Conservation (phyloP, 2,888 invertebrate species). For the Nephrotoma guestfalica region DNA sequence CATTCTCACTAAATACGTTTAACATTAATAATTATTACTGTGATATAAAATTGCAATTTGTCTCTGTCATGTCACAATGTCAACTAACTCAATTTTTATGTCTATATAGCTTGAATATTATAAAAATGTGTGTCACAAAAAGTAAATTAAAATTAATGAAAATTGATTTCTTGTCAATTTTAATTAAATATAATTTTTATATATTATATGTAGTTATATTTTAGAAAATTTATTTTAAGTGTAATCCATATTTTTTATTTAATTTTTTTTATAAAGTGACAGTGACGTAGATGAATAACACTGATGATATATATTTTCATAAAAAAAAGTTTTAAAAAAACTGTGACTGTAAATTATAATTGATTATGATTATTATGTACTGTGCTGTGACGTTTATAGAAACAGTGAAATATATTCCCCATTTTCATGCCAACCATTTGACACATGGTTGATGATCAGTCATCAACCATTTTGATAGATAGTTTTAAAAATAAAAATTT, state of each 20-base stretch:
- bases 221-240: neutral
- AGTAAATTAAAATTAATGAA: constrained; percentile 1
- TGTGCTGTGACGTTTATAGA: neutral
- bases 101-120: neutral
- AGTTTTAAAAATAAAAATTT: neutral
- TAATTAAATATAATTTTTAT: neutral
- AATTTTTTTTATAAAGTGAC: neutral
- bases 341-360: neutral
- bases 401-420: neutral
- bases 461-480: neutral
- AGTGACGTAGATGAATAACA: neutral
- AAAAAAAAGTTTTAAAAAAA: neutral
- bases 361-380: neutral
- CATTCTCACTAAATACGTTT: too few relatives aligned
- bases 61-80: neutral
- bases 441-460: neutral
- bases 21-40: neutral
- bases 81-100: neutral
- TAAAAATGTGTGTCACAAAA: neutral
- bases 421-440: neutral
- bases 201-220: neutral
- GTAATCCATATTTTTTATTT: neutral
- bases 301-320: neutral
- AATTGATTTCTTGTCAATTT: constrained; percentile 2
- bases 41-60: neutral